phyloP scores from a whole-genome alignment of 2,113 vertebrate species.

The Donacobius atricapilla region DNA sequence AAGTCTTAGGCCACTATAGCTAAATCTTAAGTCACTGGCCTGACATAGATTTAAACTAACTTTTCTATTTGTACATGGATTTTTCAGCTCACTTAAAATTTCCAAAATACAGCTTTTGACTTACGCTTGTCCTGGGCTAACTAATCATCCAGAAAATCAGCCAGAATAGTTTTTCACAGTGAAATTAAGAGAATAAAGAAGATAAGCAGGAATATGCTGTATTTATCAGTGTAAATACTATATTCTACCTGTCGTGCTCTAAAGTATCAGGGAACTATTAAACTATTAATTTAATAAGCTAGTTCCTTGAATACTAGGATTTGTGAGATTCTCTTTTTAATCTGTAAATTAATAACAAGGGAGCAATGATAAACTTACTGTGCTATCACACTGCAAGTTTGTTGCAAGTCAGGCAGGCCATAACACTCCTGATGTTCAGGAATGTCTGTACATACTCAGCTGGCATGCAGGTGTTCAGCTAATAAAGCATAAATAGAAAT shows the following conservation, averaged over 20 bases:
- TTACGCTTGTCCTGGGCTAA: background rate
- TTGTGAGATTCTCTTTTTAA: background rate
- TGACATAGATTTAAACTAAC: background rate
- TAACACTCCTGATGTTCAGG: background rate
- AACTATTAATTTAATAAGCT: background rate
- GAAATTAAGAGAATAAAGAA: background rate
- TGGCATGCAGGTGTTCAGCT: conserved; percentile 38
- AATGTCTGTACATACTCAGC: conserved; percentile 18
- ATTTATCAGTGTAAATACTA: background rate
- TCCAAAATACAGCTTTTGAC: background rate
- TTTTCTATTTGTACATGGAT: background rate
- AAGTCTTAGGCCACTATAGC: background rate
- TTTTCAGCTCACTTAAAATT: background rate
- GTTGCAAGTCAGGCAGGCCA: background rate
- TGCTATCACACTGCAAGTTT: background rate
- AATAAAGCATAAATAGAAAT: conserved; percentile 53
- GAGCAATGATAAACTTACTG: background rate
- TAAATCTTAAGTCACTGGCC: background rate
- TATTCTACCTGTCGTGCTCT: background rate
- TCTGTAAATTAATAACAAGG: background rate
- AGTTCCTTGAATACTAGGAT: background rate
- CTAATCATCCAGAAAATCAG: background rate
- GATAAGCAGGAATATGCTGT: background rate
- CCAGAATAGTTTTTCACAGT: background rate
- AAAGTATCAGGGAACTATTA: background rate